Conservation (phyloP, 2,113 vertebrate species). For the Speoplatyrhinus poulsoni region DNA sequence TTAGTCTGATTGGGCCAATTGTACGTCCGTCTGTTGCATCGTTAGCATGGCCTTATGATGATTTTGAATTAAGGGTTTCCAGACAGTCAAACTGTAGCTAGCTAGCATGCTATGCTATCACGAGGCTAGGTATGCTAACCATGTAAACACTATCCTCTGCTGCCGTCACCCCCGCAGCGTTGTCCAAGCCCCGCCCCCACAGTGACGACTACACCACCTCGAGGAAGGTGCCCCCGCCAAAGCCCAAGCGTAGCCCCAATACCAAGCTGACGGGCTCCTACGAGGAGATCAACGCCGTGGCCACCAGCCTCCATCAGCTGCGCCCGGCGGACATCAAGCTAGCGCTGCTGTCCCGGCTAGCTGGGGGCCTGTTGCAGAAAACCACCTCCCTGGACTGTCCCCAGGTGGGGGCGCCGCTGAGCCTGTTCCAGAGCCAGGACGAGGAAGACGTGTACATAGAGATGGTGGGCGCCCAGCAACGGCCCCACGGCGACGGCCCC, state of each 20-base stretch:
- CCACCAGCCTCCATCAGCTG: slow-evolving; percentile 61
- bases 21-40: no score
- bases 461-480: slow-evolving; percentile 85
- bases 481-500: slow-evolving; percentile 63
- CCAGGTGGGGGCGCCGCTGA: slow-evolving; percentile 65
- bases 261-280: slow-evolving; percentile 94
- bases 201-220: slow-evolving; percentile 96
- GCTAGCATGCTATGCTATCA: no score
- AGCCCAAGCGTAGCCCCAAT: slow-evolving; percentile 93
- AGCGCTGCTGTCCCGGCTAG: slow-evolving; percentile 68
- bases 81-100: no score
- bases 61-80: no score
- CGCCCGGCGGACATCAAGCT: slow-evolving; percentile 80
- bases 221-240: slow-evolving; percentile 95
- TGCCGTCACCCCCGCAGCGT: slow-evolving; percentile 65
- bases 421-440: slow-evolving; percentile 74
- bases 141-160: slow-evolving; percentile 2
- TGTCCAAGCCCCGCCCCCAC: slow-evolving; percentile 89
- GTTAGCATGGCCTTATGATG: no score
- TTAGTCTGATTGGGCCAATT: no score
- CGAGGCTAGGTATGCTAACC: no score
- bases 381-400: slow-evolving; percentile 74
- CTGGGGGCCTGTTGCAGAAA: slow-evolving; percentile 70
- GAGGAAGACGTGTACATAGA: slow-evolving; percentile 94
- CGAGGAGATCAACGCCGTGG: slow-evolving; percentile 86